Evolutionary conservation across 2,797 vertebrate genomes (phyloP).

Genomic region (Gobio occitaniae): DNA sequence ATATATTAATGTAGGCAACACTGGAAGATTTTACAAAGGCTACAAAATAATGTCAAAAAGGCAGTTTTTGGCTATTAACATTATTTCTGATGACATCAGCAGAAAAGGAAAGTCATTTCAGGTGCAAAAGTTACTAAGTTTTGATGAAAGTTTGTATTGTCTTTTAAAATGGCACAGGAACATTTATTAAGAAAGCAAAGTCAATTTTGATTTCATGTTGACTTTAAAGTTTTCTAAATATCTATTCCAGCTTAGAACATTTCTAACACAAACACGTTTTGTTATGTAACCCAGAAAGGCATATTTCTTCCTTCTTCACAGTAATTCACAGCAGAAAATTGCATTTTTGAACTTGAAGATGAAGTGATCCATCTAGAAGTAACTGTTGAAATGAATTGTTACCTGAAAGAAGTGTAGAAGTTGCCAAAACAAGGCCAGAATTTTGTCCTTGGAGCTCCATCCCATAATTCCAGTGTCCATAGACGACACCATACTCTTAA

Average conservation of each 20-base stretch:
- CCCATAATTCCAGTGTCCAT: constrained; percentile 25
- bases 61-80: background rate
- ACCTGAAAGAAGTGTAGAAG: constrained; percentile 38
- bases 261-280: background rate
- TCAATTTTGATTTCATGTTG: background rate
- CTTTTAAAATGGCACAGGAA: background rate
- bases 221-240: background rate
- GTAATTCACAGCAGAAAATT: background rate
- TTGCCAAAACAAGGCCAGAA: constrained; percentile 24
- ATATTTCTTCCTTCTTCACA: background rate
- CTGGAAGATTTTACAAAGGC: background rate
- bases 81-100: background rate
- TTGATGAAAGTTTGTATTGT: background rate
- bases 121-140: background rate
- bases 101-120: background rate
- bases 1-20: background rate
- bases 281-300: background rate
- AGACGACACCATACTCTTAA: background rate
- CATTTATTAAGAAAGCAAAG: background rate
- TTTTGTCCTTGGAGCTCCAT: constrained; percentile 24
- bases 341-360: background rate
- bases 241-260: background rate
- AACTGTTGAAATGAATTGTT: constrained; percentile 29
- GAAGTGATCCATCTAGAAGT: background rate
- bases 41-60: background rate